These are phyloP conservation scores for Melipona quadrifasciata DNA, from an alignment of 1,140 invertebrate genomes.

Conservation along the genomic window DNA sequence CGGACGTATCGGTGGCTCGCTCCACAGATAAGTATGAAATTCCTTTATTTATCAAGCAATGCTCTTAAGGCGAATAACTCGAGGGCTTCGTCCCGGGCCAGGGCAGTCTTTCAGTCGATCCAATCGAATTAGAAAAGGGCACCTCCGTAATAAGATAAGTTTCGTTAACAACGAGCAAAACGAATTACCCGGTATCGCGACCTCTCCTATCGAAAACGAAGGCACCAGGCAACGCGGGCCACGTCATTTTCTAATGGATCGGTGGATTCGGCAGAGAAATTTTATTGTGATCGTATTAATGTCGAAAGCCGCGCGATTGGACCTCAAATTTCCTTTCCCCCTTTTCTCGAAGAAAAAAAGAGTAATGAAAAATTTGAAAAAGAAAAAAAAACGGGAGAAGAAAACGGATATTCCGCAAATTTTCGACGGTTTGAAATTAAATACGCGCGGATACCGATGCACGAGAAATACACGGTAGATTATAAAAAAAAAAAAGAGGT, in stretches of 20 bases:
- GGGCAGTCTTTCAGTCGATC: slow-evolving; percentile 17
- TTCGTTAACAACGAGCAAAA: slow-evolving; percentile 5
- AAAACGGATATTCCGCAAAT: not conserved
- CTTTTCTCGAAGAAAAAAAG: too few relatives aligned
- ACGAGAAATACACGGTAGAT: not conserved
- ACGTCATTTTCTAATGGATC: slow-evolving; percentile 6
- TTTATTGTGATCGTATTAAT: not conserved
- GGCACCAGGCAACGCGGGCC: not conserved
- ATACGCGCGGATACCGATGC: not conserved
- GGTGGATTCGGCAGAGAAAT: not conserved
- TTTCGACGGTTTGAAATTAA: not conserved
- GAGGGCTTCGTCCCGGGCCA: not conserved
- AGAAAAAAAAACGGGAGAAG: too few relatives aligned
- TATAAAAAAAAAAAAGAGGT: slow-evolving; percentile 1
- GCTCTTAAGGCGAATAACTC: slow-evolving; percentile 68
- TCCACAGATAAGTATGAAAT: slow-evolving; percentile 61
- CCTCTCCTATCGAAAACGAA: not conserved
- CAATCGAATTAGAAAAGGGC: slow-evolving; percentile 62
- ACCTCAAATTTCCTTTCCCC: not conserved
- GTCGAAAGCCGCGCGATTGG: not conserved
- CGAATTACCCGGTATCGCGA: not conserved
- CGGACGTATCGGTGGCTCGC: slow-evolving; percentile 56
- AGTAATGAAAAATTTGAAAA: too few relatives aligned
- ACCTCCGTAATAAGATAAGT: slow-evolving; percentile 43
- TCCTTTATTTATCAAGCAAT: slow-evolving; percentile 78